These are phyloP conservation scores for Laticauda colubrina DNA, from an alignment of 2,113 vertebrate genomes.

Conservation along the genomic window DNA sequence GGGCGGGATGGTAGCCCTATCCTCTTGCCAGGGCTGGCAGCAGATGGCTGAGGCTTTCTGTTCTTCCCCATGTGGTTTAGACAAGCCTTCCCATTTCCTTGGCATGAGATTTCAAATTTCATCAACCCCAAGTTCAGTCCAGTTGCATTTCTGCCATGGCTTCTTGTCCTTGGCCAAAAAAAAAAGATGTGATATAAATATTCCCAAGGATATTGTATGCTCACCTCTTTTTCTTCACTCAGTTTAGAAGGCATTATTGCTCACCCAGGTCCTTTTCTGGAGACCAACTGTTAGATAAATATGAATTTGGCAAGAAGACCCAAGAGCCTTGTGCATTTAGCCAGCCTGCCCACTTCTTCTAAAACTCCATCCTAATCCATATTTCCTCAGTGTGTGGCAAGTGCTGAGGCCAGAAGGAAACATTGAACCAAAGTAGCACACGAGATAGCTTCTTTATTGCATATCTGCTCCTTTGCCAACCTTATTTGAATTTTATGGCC, in stretches of 20 bases:
- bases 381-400: neutral
- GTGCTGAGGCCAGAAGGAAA: neutral
- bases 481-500: constrained; percentile 74
- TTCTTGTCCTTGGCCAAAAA: neutral
- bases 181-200: neutral
- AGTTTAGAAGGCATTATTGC: neutral
- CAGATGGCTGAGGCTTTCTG: too few relatives aligned
- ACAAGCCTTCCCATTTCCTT: neutral
- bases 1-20: too few relatives aligned
- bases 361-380: neutral
- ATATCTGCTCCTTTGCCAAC: constrained; percentile 60
- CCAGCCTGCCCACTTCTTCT: neutral
- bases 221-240: neutral
- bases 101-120: neutral
- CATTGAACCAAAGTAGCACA: constrained; percentile 30
- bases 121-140: neutral
- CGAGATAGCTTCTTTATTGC: constrained; percentile 23
- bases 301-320: neutral
- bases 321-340: neutral
- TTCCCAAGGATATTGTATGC: neutral
- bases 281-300: neutral
- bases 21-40: too few relatives aligned
- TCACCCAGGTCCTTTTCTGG: neutral
- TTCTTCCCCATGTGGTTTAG: neutral
- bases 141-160: neutral